Conservation (phyloP, 2,888 invertebrate genomes). For the Coenonympha arcania region DNA sequence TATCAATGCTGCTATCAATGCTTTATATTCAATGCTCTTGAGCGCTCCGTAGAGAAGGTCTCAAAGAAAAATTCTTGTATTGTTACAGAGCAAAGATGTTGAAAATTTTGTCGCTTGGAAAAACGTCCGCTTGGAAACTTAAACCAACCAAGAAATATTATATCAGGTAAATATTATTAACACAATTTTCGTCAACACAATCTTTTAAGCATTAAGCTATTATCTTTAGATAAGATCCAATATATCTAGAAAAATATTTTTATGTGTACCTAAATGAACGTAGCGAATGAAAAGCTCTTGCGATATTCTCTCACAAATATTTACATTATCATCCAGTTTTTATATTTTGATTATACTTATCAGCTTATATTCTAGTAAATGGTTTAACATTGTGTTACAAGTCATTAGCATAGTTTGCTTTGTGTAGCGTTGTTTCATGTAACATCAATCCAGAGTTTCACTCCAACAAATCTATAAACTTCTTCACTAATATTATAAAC, state of each 20-base stretch:
- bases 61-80: conserved; percentile 39
- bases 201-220: not conserved
- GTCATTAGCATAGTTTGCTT: too few species aligned
- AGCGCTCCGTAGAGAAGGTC: conserved; percentile 16
- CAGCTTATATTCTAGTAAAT: too few species aligned
- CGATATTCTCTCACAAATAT: not conserved
- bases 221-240: not conserved
- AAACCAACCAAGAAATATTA: not conserved
- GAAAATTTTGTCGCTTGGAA: not conserved
- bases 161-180: conserved; percentile 24
- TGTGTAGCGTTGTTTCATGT: too few species aligned
- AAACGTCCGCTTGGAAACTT: not conserved
- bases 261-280: not conserved
- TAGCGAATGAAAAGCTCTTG: conserved; percentile 1
- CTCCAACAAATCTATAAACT: too few species aligned
- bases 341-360: not conserved
- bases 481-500: too few species aligned
- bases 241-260: not conserved
- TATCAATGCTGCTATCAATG: not conserved
- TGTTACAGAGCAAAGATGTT: conserved; percentile 31
- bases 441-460: too few species aligned
- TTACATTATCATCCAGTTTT: not conserved
- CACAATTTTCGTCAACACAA: not conserved
- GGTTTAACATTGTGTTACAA: too few species aligned
- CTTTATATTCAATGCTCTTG: not conserved